phyloP scores from a whole-genome alignment of 2,113 vertebrate genomes.

The Porphyrio hochstetteri region DNA sequence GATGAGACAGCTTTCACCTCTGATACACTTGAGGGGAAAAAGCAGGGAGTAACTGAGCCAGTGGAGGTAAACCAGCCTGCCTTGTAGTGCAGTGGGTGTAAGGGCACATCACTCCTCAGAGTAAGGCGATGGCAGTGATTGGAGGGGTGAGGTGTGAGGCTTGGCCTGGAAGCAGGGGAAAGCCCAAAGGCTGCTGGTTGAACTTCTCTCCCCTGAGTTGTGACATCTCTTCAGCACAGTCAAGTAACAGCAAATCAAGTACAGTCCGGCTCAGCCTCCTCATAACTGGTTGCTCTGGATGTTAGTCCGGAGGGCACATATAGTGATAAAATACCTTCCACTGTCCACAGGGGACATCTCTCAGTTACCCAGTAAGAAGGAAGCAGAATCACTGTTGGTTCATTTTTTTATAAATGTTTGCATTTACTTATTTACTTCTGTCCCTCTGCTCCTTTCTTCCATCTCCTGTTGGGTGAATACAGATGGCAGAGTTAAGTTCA shows the following conservation, averaged over 20 bases:
- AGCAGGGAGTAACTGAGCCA: neutral
- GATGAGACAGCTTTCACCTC: constrained; percentile 1
- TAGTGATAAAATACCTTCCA: neutral
- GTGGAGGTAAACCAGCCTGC: neutral
- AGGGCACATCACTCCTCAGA: fast-evolving
- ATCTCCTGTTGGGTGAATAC: neutral
- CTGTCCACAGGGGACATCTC: neutral
- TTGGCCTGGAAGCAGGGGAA: neutral
- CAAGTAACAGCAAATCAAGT: neutral
- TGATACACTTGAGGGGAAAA: neutral
- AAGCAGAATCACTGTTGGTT: neutral
- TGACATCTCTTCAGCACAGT: neutral
- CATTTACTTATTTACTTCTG: neutral
- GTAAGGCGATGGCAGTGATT: fast-evolving
- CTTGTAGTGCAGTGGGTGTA: neutral
- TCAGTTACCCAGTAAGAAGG: neutral
- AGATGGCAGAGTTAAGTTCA: neutral
- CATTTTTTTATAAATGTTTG: neutral
- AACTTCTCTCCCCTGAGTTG: neutral
- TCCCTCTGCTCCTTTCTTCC: neutral
- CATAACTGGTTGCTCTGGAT: neutral
- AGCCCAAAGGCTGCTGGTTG: neutral
- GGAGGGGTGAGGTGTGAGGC: neutral
- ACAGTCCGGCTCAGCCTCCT: too few relatives aligned
- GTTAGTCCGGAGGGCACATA: neutral